These are phyloP conservation scores for Protonibea diacanthus DNA, from an alignment of 2,797 vertebrate genomes.

Conservation along the genomic window DNA sequence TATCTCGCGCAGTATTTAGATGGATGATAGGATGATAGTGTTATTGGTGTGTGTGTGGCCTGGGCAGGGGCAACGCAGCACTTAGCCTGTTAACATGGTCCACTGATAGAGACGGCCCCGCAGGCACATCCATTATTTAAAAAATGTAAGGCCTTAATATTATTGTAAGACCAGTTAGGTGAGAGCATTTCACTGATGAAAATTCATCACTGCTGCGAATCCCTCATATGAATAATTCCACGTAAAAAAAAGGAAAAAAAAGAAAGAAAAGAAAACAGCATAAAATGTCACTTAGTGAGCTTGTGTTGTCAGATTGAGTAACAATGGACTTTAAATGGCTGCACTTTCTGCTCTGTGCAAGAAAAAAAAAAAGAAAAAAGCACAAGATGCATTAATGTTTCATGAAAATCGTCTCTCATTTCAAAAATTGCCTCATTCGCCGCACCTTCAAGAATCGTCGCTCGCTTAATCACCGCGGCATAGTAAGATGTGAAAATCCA, in stretches of 20 bases:
- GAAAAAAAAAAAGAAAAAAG: slow-evolving; percentile 28
- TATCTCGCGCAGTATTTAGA: slow-evolving; percentile 7
- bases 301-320: slow-evolving; percentile 67
- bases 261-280: slow-evolving; percentile 57
- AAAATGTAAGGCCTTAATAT: slow-evolving; percentile 57
- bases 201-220: slow-evolving; percentile 65
- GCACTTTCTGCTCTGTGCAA: slow-evolving; percentile 57
- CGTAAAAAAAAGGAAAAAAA: slow-evolving; percentile 42
- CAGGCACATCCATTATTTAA: slow-evolving; percentile 72
- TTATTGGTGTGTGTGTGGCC: slow-evolving; percentile 24
- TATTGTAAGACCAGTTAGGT: slow-evolving; percentile 60
- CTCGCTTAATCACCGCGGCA: slow-evolving; percentile 70
- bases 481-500: slow-evolving; percentile 66
- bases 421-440: slow-evolving; percentile 73
- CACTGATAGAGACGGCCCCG: slow-evolving; percentile 50
- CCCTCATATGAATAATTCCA: slow-evolving; percentile 73
- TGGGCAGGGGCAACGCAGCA: slow-evolving; percentile 44
- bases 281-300: slow-evolving; percentile 71
- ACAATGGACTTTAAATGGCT: slow-evolving; percentile 77
- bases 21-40: slow-evolving; percentile 37
- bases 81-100: slow-evolving; percentile 67
- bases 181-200: slow-evolving; percentile 57
- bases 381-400: slow-evolving; percentile 75
- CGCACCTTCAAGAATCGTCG: slow-evolving; percentile 62
- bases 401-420: slow-evolving; percentile 75